Evolutionary conservation across 2,888 invertebrate genomes (phyloP), one percentile per base, ranked within the genome.

Genomic region (Aphidoletes aphidimyza): DNA sequence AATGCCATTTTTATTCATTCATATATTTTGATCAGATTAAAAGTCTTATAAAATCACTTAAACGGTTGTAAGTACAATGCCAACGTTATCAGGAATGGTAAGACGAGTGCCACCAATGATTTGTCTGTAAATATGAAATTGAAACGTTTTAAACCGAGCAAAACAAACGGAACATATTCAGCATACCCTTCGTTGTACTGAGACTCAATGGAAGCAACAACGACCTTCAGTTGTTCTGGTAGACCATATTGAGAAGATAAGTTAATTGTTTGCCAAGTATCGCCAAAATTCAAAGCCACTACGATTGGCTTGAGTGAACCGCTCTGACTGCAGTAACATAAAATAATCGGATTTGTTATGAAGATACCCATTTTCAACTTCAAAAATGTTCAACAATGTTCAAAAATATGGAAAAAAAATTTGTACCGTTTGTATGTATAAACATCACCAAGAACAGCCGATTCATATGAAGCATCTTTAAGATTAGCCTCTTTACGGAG

Each of bases 371-470:
- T n/a, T n/a, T n/a, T n/a, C n/a, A n/a, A n/a, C n/a, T n/a, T n/a
- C n/a, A n/a, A n/a, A n/a, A n/a, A n/a, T n/a, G 69, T 5, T 9
- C 8, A 69, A 30, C 3, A 30, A 69, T 26, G 30, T 26, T 26
- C 30, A 30, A 69, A 69, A 69, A n/a, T n/a, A n/a, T n/a, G 8
- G 34, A 30, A 22, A 69, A 30, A 22, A 83, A 6, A 34, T 34
- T 42, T 5, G n/a, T 84, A 84, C 83, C 83, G 83, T 45, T 83
- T 83, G 42, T 83, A 83, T 1, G 42, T 39, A 30, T 37, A 83
- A 42, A 83, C 45, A 26, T 83, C 83, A 6, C 42, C 83, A 17
- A 83, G 22, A 0, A 42, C 1, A 11, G 2, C 39, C 8, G 83
- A 42, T 45, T 83, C 83, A 30, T 42, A 83, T 26, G 83, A 26